These are phyloP conservation scores for Engystomops pustulosus DNA, from an alignment of 2,113 vertebrate species.

Conservation along the genomic window DNA sequence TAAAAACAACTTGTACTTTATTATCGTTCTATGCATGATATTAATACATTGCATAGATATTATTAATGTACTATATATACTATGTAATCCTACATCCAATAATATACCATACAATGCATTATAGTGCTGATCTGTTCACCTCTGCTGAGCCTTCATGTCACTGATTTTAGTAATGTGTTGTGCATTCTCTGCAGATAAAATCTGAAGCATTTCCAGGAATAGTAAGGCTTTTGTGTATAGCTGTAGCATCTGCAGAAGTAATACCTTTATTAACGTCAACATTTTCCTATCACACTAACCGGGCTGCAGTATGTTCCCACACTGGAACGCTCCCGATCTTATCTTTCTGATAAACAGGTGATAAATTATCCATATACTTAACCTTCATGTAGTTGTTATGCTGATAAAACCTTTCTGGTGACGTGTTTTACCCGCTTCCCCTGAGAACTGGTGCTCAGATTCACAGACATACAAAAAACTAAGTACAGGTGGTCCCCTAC, in stretches of 20 bases:
- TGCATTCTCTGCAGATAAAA: neutral
- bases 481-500: too few species aligned
- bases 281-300: neutral
- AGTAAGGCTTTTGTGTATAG: neutral
- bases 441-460: neutral
- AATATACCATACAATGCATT: neutral
- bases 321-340: neutral
- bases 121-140: neutral
- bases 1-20: too few species aligned
- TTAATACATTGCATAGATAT: too few species aligned
- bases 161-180: neutral
- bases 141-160: neutral
- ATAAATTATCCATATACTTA: neutral
- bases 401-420: slow-evolving; percentile 17
- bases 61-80: neutral
- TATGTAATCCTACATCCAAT: neutral
- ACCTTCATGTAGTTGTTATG: neutral
- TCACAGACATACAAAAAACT: neutral
- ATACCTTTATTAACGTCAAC: neutral
- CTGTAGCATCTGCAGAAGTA: neutral
- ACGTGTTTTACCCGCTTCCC: neutral
- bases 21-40: too few species aligned
- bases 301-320: neutral
- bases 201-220: neutral
- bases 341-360: slow-evolving; percentile 13